Evolutionary conservation across 2,888 invertebrate species (phyloP).

Genomic region (Cephalotes varians): DNA sequence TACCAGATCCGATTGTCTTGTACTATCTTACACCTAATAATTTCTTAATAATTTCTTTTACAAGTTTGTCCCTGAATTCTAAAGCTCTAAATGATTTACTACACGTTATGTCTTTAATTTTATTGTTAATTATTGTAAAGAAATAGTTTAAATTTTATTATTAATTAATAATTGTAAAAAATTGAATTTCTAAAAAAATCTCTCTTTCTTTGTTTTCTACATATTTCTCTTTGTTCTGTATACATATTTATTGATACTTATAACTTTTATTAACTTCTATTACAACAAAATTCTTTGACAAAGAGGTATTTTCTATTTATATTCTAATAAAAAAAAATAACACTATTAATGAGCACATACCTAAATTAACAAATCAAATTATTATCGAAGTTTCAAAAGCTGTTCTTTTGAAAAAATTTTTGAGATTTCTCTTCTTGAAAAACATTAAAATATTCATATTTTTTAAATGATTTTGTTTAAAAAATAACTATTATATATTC

Average conservation of each 20-base stretch:
- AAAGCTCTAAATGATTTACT: not conserved
- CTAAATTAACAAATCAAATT: not conserved
- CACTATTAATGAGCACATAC: not conserved
- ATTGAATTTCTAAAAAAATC: not conserved
- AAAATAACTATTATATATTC: not conserved
- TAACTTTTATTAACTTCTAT: not conserved
- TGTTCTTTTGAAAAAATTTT: not conserved
- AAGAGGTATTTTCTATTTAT: not conserved
- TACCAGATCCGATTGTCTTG: not conserved
- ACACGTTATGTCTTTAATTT: not conserved
- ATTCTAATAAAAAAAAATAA: not conserved
- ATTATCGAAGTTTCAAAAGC: not conserved
- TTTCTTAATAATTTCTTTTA: conserved; percentile 10
- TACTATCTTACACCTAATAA: not conserved
- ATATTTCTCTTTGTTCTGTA: not conserved
- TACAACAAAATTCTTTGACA: not conserved
- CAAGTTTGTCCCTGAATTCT: not conserved
- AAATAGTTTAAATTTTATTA: not conserved
- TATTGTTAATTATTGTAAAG: not conserved
- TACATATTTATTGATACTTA: not conserved
- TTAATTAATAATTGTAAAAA: conserved; percentile 2
- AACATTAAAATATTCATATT: not conserved
- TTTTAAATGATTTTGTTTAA: not conserved
- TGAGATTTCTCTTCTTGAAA: no score
- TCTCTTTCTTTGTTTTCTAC: not conserved